phyloP scores from a whole-genome alignment of 2,113 vertebrate species.

The Hippocampus mohnikei region DNA sequence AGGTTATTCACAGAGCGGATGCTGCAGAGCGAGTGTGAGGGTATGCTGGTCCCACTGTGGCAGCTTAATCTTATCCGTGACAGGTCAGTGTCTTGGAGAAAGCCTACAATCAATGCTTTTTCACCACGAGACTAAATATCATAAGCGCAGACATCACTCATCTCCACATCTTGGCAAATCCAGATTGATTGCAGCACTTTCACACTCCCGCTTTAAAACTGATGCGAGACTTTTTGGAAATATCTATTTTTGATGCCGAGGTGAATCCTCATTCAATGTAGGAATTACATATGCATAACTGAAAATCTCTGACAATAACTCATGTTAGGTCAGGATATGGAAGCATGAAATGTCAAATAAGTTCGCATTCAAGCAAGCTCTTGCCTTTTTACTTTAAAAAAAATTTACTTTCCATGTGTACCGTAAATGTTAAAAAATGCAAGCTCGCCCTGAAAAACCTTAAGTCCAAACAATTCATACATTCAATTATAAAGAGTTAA shows the following conservation, averaged over 20 bases:
- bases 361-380: neutral
- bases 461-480: neutral
- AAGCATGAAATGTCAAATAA: neutral
- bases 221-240: constrained; percentile 59
- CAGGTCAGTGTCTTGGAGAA: constrained; percentile 52
- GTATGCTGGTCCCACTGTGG: constrained; percentile 51
- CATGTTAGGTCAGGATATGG: no score
- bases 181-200: constrained; percentile 53
- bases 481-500: neutral
- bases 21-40: constrained; percentile 42
- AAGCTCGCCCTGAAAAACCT: neutral
- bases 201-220: constrained; percentile 62
- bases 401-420: neutral
- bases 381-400: neutral
- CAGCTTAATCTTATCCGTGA: constrained; percentile 66
- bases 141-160: constrained; percentile 43
- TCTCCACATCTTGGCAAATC: constrained; percentile 42
- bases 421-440: neutral
- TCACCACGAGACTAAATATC: constrained; percentile 51
- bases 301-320: no score
- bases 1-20: constrained; percentile 32
- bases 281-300: neutral
- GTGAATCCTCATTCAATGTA: constrained; percentile 56
- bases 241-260: constrained; percentile 77
- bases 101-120: constrained; percentile 56